These are phyloP conservation scores for Poecile atricapillus DNA, from an alignment of 2,113 vertebrate species.

Conservation along the genomic window DNA sequence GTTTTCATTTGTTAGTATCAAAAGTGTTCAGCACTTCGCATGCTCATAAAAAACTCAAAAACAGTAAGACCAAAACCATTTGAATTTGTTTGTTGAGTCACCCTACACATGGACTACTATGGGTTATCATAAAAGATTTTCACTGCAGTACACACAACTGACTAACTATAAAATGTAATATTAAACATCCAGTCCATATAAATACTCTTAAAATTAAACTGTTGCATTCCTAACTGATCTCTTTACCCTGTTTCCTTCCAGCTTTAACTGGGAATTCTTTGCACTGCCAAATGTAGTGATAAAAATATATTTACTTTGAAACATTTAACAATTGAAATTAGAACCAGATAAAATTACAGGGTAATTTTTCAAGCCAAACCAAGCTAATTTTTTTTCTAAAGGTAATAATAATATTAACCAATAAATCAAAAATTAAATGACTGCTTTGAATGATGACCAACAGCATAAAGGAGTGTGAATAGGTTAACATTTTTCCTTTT, in stretches of 20 bases:
- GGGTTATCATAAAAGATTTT: background rate
- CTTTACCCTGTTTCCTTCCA: background rate
- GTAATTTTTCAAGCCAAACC: background rate
- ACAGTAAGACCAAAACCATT: background rate
- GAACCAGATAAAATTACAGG: background rate
- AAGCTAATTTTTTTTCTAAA: background rate
- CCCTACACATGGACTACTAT: background rate
- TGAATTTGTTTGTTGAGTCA: background rate
- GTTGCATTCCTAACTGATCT: background rate
- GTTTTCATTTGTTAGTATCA: background rate
- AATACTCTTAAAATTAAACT: background rate
- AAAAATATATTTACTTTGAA: background rate
- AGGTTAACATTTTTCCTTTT: background rate
- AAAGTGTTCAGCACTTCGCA: background rate
- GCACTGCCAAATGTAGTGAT: background rate
- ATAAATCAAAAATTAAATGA: background rate
- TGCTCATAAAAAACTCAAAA: fast-evolving
- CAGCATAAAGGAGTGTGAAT: background rate
- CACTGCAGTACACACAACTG: background rate
- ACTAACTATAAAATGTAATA: background rate
- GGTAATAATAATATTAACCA: background rate
- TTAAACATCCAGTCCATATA: background rate
- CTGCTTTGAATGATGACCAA: background rate
- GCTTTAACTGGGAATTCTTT: background rate
- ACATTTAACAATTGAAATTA: background rate